Conservation (phyloP, 2,888 invertebrate genomes). For the Tribolium freemani region DNA sequence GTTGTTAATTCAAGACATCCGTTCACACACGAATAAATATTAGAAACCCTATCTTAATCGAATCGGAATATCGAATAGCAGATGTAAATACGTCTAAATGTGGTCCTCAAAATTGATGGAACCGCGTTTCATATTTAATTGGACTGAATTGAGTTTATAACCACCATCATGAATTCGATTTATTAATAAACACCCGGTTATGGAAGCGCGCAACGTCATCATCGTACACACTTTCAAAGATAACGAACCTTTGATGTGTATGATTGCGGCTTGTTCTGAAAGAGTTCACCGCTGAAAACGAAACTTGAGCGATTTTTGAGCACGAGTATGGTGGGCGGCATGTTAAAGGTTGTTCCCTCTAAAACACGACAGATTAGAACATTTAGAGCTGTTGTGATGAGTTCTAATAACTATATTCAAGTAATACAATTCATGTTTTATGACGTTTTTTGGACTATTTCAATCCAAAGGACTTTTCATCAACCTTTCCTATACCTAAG, state of each 20-base stretch:
- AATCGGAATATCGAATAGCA: conserved; percentile 21
- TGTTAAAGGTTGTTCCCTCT: no score
- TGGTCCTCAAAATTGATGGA: conserved; percentile 14
- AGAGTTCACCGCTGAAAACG: no score
- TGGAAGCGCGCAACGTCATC: conserved; percentile 13
- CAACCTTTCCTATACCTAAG: no score
- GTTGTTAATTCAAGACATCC: conserved; percentile 33
- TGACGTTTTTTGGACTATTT: no score
- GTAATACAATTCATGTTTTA: no score
- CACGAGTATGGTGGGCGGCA: no score
- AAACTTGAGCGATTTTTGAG: no score
- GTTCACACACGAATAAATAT: conserved; percentile 37
- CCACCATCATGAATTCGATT: conserved; percentile 30
- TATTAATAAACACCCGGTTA: conserved; percentile 32
- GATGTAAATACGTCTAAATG: conserved; percentile 32
- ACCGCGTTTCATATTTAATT: conserved; percentile 32
- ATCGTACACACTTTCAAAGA: conserved; percentile 15
- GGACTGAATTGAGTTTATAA: conserved; percentile 31
- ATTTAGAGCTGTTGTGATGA: no score
- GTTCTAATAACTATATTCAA: not conserved
- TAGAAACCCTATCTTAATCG: conserved; percentile 30
- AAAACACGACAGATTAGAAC: no score
- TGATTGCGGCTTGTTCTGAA: conserved; percentile 7
- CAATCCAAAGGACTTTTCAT: no score
- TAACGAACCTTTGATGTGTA: conserved; percentile 25